Base-by-base conservation (phyloP, 2,797 vertebrate species). In the Clarias platycephalus region DNA sequence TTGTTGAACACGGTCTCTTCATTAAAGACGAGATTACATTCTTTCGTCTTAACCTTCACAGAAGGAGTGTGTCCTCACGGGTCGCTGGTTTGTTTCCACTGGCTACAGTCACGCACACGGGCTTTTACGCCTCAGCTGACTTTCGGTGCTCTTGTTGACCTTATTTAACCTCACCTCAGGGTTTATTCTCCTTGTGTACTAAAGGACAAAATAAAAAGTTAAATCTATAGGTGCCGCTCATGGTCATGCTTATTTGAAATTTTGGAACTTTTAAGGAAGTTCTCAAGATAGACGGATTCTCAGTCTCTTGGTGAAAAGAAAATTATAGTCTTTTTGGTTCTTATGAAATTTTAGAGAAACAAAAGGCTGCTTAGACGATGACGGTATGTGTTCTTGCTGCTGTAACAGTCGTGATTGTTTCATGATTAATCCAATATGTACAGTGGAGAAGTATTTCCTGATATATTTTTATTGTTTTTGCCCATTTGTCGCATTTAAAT, bases 81-180 rank as follows among this genome's bases (percentile, higher is more conserved):
- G 81, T 49, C 15, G 16, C 67, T 83, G 60, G 58, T 57, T 83
- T 83, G 75, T 83, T 64, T 86, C 81, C 67, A 58, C n/a, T 83
- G 76, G 67, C 75, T 80, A 80, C 81, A 74, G 1, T 86, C 76
- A 80, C 57, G 68, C 60, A 58, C 76, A 16, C 15, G 13, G 66
- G 81, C 81, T 24, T 86, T 55, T 55, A 71, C 60, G 57, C 57
- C 75, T 66, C 18, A 0, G 58, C 53, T 81, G 28, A 74, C 55
- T 67, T 70, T 44, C 28, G 6, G 28, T 53, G 34, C 40, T 8
- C 13, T 64, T 15, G n/a, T 72, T 31, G n/a, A 18, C 34, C 49
- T 53, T 13, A 53, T 53, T 53, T 53, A 53, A 53, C 49, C 13
- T 53, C 49, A 53, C 49, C 49, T 53, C 49, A 53, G 49, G 49